phyloP scores from a whole-genome alignment of 2,888 invertebrate species.

The Hydraecia micacea region DNA sequence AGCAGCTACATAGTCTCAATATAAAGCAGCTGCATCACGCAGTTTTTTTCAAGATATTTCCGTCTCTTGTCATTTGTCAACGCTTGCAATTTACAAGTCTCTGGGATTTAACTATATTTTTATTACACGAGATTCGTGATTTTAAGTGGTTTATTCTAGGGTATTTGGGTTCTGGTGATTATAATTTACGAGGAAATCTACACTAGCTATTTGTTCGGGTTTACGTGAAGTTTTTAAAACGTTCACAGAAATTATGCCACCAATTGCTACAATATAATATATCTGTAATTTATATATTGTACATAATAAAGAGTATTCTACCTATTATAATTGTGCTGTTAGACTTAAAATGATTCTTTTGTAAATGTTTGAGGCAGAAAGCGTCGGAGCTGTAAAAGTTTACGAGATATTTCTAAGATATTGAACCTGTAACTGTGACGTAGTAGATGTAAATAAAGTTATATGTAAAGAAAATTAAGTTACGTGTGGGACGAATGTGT shows the following conservation, averaged over 20 bases:
- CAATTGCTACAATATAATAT: no score
- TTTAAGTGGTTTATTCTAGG: constrained; percentile 1
- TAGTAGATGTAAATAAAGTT: constrained; percentile 29
- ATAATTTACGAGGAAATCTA: constrained; percentile 5
- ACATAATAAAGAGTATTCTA: not conserved
- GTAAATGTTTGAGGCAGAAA: constrained; percentile 20
- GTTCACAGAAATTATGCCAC: not conserved
- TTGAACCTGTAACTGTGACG: constrained; percentile 4
- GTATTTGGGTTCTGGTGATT: constrained; percentile 12
- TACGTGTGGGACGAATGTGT: constrained; percentile 17
- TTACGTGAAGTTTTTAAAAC: not conserved
- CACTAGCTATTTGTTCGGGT: not conserved
- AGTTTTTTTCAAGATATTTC: constrained; percentile 38
- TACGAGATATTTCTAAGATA: constrained; percentile 38
- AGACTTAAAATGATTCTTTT: constrained; percentile 4
- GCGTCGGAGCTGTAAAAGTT: constrained; percentile 31
- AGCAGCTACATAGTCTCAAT: constrained; percentile 10
- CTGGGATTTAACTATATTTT: constrained; percentile 29
- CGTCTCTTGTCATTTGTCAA: constrained; percentile 52
- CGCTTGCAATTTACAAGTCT: constrained; percentile 46
- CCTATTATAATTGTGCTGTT: not conserved
- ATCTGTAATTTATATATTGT: no score
- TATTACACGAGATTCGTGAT: constrained; percentile 31
- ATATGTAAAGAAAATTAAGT: constrained; percentile 31
- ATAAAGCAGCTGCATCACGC: constrained; percentile 42